Conservation (phyloP, 1,140 invertebrate genomes). For the Rhopalosiphum maidis region DNA sequence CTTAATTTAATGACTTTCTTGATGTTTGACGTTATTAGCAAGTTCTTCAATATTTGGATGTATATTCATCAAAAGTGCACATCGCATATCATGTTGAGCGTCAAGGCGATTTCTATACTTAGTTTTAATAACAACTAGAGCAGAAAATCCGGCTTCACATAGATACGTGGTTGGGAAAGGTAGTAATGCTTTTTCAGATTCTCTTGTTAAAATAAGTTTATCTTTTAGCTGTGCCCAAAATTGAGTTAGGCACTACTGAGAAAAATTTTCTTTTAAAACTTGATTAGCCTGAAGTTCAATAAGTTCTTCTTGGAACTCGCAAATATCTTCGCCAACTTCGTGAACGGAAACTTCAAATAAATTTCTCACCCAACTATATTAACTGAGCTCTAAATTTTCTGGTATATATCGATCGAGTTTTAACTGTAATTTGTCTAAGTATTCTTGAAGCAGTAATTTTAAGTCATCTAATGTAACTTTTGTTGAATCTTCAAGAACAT, state of each 20-base stretch:
- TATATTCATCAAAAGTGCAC: background rate
- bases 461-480: background rate
- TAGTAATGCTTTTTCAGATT: background rate
- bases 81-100: background rate
- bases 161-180: background rate
- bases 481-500: conserved; percentile 22
- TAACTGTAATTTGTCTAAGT: background rate
- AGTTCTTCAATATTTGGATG: conserved; percentile 10
- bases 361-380: conserved; percentile 21
- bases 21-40: background rate
- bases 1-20: background rate
- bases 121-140: background rate
- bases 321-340: conserved; percentile 27
- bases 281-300: background rate
- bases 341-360: background rate
- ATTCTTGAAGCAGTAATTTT: conserved; percentile 31
- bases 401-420: conserved; percentile 9
- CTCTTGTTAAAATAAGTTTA: background rate
- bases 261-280: conserved; percentile 24
- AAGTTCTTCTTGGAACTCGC: background rate
- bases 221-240: conserved; percentile 23
- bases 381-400: conserved; percentile 22
- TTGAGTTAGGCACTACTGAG: background rate
- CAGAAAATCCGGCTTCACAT: conserved; percentile 2
- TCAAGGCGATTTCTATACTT: conserved; percentile 35